Percentiles rank a stretch among this genome's conserved stretches.
Conservation (phyloP, 1,140 invertebrate species). For the Drosophila lowei region DNA sequence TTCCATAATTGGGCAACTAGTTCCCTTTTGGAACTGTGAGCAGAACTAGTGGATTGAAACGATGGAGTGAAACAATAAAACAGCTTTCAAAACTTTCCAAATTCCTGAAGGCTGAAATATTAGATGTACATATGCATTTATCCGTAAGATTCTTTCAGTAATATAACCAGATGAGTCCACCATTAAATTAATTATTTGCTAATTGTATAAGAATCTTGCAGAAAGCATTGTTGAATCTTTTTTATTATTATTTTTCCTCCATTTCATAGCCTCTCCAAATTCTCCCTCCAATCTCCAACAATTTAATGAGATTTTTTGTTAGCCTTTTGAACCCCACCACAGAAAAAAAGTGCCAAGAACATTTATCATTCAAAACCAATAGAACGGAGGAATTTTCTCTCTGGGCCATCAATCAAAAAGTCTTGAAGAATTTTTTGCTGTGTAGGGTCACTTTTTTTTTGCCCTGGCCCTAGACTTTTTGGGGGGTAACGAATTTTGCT, state of each 20-base stretch:
- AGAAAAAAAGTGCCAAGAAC: constrained; percentile 1
- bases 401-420: constrained; percentile 27
- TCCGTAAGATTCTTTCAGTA: no score
- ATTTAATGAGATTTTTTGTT: constrained; percentile 35
- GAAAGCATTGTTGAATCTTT: no score
- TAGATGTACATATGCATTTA: no score
- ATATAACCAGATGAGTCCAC: no score
- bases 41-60: no score
- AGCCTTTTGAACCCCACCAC: neutral
- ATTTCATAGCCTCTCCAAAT: neutral
- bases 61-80: no score
- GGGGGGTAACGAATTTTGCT: constrained; percentile 65
- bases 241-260: neutral
- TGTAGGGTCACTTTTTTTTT: constrained; percentile 6
- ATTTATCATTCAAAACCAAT: constrained; percentile 43
- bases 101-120: no score
- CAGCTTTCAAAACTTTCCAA: no score
- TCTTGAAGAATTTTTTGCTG: constrained; percentile 15
- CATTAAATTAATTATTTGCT: neutral
- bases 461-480: constrained; percentile 44
- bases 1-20: no score
- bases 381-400: neutral
- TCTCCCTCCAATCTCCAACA: neutral
- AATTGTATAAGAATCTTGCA: no score
- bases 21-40: no score